Conservation (phyloP, 2,113 vertebrate genomes). For the Pituophis catenifer region DNA sequence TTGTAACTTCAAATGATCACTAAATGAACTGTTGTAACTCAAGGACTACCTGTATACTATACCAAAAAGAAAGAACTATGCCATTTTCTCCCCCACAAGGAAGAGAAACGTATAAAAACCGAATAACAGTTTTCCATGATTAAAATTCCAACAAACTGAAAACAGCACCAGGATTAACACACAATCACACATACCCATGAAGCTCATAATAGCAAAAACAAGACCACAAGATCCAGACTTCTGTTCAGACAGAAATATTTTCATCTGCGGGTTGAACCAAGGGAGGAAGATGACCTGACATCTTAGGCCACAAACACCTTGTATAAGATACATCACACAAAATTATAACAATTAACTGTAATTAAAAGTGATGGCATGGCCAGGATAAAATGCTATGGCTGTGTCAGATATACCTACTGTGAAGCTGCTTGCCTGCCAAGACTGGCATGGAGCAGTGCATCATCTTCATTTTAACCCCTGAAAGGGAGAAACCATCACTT, state of each 20-base stretch:
- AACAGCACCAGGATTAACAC: neutral
- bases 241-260: neutral
- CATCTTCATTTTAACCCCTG: neutral
- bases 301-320: neutral
- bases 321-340: neutral
- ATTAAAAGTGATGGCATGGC: neutral
- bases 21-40: neutral
- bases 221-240: neutral
- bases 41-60: neutral
- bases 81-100: neutral
- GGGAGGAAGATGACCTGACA: neutral
- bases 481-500: neutral
- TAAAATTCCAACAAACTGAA: neutral
- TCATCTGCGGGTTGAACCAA: neutral
- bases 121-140: neutral
- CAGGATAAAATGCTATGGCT: too few species aligned
- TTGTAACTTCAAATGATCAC: neutral
- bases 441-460: neutral
- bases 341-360: neutral
- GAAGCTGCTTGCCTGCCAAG: neutral
- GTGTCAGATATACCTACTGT: neutral
- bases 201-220: neutral
- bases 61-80: neutral
- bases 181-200: neutral
- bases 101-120: neutral